Conservation (phyloP, 2,113 vertebrate genomes). For the Alligator sinensis region DNA sequence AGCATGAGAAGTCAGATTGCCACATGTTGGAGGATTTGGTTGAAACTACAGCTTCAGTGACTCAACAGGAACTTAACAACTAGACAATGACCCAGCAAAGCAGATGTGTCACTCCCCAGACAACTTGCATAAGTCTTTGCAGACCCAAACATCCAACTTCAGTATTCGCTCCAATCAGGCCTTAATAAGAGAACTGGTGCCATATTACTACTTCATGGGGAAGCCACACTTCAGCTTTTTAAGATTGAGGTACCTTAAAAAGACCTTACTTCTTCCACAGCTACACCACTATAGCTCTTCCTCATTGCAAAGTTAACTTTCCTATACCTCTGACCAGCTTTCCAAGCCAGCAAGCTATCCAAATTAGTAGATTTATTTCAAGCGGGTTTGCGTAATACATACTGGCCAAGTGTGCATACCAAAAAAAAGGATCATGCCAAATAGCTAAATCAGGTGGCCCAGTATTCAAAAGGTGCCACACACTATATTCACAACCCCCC, state of each 20-base stretch:
- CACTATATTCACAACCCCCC: not conserved
- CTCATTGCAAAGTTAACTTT: not conserved
- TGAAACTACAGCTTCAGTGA: constrained; percentile 56
- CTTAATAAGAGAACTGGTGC: not conserved
- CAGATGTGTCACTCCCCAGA: constrained; percentile 65
- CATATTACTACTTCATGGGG: not conserved
- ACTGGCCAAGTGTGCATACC: not conserved
- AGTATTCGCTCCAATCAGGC: not conserved
- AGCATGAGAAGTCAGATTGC: constrained; percentile 13
- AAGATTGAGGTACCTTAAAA: too few species aligned
- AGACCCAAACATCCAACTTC: not conserved
- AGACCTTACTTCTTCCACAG: too few species aligned
- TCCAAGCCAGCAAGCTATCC: not conserved
- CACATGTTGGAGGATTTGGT: constrained; percentile 52
- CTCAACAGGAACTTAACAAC: constrained; percentile 57
- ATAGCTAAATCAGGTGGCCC: not conserved
- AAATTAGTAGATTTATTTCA: not conserved
- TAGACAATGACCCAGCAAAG: constrained; percentile 56
- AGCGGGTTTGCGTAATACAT: too few species aligned
- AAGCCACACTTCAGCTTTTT: not conserved
- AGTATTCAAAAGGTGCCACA: not conserved
- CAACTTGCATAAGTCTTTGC: constrained; percentile 7
- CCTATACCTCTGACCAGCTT: not conserved
- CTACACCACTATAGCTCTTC: too few species aligned
- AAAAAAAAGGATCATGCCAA: not conserved